Evolutionary conservation across 2,888 invertebrate species (phyloP), one percentile per base, ranked within the genome.

Genomic region (Hirudinaria manillensis): DNA sequence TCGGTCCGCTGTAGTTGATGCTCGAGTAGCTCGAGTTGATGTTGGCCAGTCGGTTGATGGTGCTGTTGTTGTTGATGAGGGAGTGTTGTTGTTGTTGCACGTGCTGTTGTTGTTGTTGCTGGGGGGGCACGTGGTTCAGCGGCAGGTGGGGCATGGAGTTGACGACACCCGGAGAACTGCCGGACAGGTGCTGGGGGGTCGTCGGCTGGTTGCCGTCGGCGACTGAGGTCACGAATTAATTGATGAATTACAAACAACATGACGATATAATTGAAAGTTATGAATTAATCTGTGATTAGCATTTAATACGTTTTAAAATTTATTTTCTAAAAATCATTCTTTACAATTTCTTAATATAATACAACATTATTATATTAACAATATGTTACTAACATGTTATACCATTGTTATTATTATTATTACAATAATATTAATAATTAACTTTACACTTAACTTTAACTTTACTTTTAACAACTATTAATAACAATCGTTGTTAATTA

Each of bases 71-170:
- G 73, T 73, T 73, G 61, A 73, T 73, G 65, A 73, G 73, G 13
- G 73, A 73, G 32, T 73, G 73, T 24, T 65, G 72, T 29, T 72
- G 72, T 21, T 72, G 73, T 45, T 45, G 45, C 45, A 45, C 45
- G n/a, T 32, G 55, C 55, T 53, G 55, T 29, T 53, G 32, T 10
- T 29, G 55, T 7, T 55, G 73, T n/a, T 73, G 45, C 32, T 32
- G 68, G 34, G 68, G 36, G 68, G 68, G 32, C n/a, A 68, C 68
- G 36, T 68, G 68, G 68, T 68, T 68, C 32, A 68, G 32, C 10
- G 73, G 73, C 32, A 73, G 73, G 65, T 73, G 73, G 34, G 73
- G 73, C 73, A 73, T 73, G 61, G 73, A 73, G 24, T 34, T 56
- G 36, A 73, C 32, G 24, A 73, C 68, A 7, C 68, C 36, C 6